Percentiles rank a stretch among this genome's conserved stretches.
Conservation (phyloP, 2,888 invertebrate species). For the Himalopsyche anomala region DNA sequence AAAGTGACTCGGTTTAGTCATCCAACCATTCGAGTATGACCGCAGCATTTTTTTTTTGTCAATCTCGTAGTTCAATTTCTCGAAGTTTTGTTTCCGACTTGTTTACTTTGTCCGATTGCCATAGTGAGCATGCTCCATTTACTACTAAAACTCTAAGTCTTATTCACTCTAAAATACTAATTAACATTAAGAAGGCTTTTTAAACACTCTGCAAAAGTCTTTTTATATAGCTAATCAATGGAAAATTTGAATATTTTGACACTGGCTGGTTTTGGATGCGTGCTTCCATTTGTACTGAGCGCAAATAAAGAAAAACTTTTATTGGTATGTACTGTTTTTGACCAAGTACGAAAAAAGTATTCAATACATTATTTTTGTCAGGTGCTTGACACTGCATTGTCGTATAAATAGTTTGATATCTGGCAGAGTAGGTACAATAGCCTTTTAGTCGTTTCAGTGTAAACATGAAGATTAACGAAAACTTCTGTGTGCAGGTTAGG, state of each 20-base stretch:
- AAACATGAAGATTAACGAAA: conserved; percentile 60
- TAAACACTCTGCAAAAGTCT: background rate
- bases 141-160: background rate
- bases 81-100: conserved; percentile 8
- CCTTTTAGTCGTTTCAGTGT: conserved; percentile 51
- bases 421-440: conserved; percentile 51
- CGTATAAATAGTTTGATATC: conserved; percentile 63
- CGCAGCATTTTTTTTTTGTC: conserved; percentile 20
- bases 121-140: conserved; percentile 32
- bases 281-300: conserved; percentile 24
- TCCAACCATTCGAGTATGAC: conserved; percentile 39
- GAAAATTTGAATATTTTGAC: background rate
- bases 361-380: conserved; percentile 29
- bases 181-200: background rate
- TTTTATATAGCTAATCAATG: background rate
- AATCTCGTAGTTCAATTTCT: conserved; percentile 46
- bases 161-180: conserved; percentile 32
- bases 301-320: conserved; percentile 9
- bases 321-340: background rate
- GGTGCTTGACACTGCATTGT: conserved; percentile 39
- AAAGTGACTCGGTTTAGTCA: conserved; percentile 32
- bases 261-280: conserved; percentile 24
- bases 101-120: conserved; percentile 32
- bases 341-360: conserved; percentile 44
- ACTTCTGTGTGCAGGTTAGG: conserved; percentile 58